Evolutionary conservation across 2,797 vertebrate genomes (phyloP), one percentile per base, ranked within the genome.

Genomic region (Acrocephalus scirpaceus): DNA sequence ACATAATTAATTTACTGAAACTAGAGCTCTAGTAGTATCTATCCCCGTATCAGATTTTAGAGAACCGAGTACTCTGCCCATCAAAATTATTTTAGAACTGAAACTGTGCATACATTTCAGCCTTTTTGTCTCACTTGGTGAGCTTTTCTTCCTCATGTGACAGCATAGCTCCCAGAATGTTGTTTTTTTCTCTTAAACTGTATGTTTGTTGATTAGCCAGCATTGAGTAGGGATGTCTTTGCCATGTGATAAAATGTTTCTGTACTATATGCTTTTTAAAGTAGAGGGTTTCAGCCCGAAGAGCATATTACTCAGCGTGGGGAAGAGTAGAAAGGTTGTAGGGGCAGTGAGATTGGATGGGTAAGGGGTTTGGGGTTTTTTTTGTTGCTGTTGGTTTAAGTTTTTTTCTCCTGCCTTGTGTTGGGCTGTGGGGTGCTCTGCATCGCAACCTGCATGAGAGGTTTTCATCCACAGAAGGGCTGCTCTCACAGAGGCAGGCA

Each of bases 371-470:
- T 44, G 16, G 12, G 9, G 1, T 10, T 9, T 51, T 50, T 40
- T 29, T 60, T 17, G 26, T 66, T 71, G 32, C 32, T 22, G 8
- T 34, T 65, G 14, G 4, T 47, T 71, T 78, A n/a, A 0, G 0
- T 16, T 61, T 77, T 58, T 61, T 40, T 2, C 7, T 32, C 27
- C 34, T 48, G 47, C 11, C 36, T 71, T 48, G n/a, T 42, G 6
- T 5, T 45, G 45, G 18, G 4, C 67, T 56, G 2, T 45, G 25
- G 71, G 66, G 30, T 2, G 3, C 30, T 2, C 0, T 57, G 21
- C 58, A 20, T 58, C n/a, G n/a, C n/a, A n/a, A n/a, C n/a, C n/a
- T 0, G 1, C 9, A 1, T 1, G 15, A 70, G 51, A 62, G 32
- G 47, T 60, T 85, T n/a, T 34, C 47, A 8, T 25, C 4, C 16